Evolutionary conservation across 92 coral and sea anemone species (phyloP), one percentile per base, ranked within the genome.

Genomic region (Umimayanthus kanabou): DNA sequence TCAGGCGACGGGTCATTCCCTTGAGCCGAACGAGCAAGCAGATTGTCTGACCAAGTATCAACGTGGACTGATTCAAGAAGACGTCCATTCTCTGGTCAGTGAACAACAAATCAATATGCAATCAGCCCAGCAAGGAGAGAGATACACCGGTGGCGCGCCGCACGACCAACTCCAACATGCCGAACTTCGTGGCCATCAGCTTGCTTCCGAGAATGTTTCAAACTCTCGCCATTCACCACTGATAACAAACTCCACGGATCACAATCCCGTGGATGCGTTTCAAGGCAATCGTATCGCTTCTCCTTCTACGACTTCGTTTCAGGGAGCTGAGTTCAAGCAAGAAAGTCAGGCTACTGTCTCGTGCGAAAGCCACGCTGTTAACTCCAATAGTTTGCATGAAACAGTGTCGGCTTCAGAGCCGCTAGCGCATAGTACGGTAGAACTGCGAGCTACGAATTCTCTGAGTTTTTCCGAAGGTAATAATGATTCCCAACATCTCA

Each of bases 241-340:
- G 87, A 67, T 83, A 83, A 67, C 87, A 45, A 83, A 83, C 78
- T 83, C 87, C 67, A 26, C 77, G 5, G 87, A 83, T n/a, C 78
- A 83, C 20, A 70, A 70, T 77, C 28, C 77, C 16, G 87, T 83
- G 5, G 87, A 83, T 3, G 64, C 87, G 64, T 83, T 83, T 70
- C 87, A 83, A 39, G 74, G 78, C 64, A 83, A 83, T 47, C 87
- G 87, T 43, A 83, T 83, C 43, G 87, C 88, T 65, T 92, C 88
- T 43, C 84, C 91, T n/a, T 80, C 84, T 10, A 28, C 93, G 55
- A 67, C 85, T 88, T 45, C 93, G 76, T 88, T 88, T 79, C 85
- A 80, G 71, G 91, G 93, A 67, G 76, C 92, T 28, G 98, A 95
- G 89, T 91, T 95, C 76, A 95, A 95, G 81, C 98, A 92, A 81